Conservation (phyloP, 2,888 invertebrate species). For the Dynastes hyllus region DNA sequence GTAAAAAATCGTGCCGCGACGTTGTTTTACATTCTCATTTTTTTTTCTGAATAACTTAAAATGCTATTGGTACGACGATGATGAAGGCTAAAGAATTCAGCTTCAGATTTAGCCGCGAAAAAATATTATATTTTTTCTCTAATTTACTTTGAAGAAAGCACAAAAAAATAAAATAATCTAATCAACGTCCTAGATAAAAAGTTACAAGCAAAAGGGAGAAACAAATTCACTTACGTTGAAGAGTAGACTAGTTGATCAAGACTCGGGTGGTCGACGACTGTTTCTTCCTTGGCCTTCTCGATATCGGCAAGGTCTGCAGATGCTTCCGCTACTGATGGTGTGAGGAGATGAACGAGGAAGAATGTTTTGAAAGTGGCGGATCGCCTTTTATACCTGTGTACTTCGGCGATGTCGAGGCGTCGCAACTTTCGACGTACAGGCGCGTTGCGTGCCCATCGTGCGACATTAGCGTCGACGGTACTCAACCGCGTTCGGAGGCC, state of each 20-base stretch:
- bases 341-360: constrained; percentile 46
- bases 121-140: no score
- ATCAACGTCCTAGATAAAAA: not conserved
- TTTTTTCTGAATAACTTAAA: no score
- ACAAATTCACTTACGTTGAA: not conserved
- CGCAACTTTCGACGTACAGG: constrained; percentile 39
- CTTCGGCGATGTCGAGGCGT: constrained; percentile 31
- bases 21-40: no score
- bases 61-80: no score
- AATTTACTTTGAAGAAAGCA: no score
- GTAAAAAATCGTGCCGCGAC: no score
- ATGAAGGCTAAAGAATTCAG: no score
- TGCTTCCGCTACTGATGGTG: constrained; percentile 7
- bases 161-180: not conserved
- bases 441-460: constrained; percentile 9
- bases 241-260: not conserved
- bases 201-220: not conserved
- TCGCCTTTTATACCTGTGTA: constrained; percentile 49
- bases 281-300: not conserved
- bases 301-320: not conserved
- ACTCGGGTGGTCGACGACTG: not conserved
- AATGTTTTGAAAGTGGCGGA: constrained; percentile 49
- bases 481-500: not conserved
- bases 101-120: no score
- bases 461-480: constrained; percentile 17